Percentiles rank a stretch among this genome's conserved stretches.
Conservation (phyloP, 2,113 vertebrate genomes). For the Macheiramphus alcinus region DNA sequence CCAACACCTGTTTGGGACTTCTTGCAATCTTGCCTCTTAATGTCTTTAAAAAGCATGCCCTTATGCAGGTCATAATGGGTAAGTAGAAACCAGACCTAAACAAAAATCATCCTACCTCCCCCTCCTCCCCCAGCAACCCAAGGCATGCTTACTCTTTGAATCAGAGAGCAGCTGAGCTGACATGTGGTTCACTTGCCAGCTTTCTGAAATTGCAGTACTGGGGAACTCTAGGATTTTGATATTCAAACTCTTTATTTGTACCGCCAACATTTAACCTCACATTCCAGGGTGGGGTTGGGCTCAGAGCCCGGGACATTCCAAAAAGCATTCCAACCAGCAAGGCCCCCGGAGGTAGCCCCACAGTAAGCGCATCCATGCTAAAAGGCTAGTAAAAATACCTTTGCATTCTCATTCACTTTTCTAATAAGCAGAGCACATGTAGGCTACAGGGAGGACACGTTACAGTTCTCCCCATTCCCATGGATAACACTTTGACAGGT, state of each 20-base stretch:
- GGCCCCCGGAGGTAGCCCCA: slow-evolving; percentile 52
- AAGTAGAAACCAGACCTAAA: background rate
- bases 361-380: background rate
- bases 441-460: background rate
- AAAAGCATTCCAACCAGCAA: slow-evolving; percentile 47
- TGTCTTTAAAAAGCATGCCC: background rate
- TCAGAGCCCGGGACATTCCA: slow-evolving; percentile 61
- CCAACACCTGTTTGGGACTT: slow-evolving; percentile 16
- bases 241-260: slow-evolving; percentile 24
- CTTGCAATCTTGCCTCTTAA: background rate
- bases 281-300: slow-evolving; percentile 60
- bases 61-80: background rate
- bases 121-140: background rate
- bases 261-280: slow-evolving; percentile 37
- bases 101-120: background rate
- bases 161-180: slow-evolving; percentile 50
- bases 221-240: slow-evolving; percentile 41
- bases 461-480: too few species aligned
- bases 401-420: background rate
- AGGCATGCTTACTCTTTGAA: background rate
- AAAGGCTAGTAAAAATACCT: background rate
- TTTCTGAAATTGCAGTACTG: slow-evolving; percentile 22
- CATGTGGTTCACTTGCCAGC: background rate
- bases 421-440: background rate
- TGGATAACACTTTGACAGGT: background rate